Percentiles rank a stretch among this genome's conserved stretches.
These are phyloP conservation scores for Malacosoma neustria DNA, from an alignment of 2,888 invertebrate species.

Conservation along the genomic window DNA sequence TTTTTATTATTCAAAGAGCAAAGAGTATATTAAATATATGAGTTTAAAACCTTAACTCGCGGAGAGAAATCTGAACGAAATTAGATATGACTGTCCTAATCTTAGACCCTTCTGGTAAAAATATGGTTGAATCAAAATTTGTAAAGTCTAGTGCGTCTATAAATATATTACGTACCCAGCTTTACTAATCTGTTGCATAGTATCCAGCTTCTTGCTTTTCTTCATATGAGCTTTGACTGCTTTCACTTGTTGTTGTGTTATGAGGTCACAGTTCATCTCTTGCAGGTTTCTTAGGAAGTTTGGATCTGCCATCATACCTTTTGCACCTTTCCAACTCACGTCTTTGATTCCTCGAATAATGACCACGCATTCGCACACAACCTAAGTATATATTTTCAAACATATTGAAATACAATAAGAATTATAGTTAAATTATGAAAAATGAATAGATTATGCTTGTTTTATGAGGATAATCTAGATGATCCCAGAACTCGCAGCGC, in stretches of 20 bases:
- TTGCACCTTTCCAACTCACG: constrained; percentile 92
- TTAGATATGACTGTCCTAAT: no score
- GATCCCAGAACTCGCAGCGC: no score
- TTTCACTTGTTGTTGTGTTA: constrained; percentile 82
- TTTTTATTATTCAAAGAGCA: no score
- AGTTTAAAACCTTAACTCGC: no score
- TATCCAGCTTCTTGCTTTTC: constrained; percentile 80
- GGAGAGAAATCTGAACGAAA: no score
- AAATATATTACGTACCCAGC: constrained; percentile 81
- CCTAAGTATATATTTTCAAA: constrained; percentile 26
- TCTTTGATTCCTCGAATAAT: constrained; percentile 89
- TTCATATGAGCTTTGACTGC: constrained; percentile 84
- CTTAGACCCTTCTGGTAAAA: no score
- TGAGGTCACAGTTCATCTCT: constrained; percentile 89
- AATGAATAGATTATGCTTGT: no score
- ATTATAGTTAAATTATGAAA: not conserved
- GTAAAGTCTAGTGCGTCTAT: no score
- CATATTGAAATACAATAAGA: no score
- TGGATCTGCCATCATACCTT: constrained; percentile 94
- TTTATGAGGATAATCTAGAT: no score
- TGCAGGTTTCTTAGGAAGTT: constrained; percentile 86
- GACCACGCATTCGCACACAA: constrained; percentile 92
- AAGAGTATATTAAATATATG: no score
- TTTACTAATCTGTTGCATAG: constrained; percentile 88
- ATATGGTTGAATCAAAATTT: no score